A percentile compares a stretch with the other conserved stretches of the same genome.
phyloP scores from a whole-genome alignment of 1,140 invertebrate genomes.

The Monochamus saltuarius region DNA sequence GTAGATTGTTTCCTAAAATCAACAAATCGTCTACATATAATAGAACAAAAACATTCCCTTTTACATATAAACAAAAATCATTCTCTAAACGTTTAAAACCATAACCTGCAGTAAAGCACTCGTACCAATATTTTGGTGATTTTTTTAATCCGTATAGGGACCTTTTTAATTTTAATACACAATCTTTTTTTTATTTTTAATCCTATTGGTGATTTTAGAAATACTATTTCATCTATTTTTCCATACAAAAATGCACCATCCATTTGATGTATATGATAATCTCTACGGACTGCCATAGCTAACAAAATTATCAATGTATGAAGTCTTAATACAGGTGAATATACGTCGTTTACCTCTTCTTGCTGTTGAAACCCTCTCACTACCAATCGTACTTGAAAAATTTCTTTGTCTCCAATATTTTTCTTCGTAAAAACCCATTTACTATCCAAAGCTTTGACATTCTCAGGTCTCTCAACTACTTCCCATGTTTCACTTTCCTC shows the following conservation, averaged over 20 bases:
- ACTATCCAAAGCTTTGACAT: no score
- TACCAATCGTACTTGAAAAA: no score
- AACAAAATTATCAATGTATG: constrained; percentile 27
- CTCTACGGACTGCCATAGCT: constrained; percentile 15
- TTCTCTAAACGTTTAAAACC: not conserved
- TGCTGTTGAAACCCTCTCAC: no score
- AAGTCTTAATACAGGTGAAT: constrained; percentile 28
- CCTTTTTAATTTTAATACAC: constrained; percentile 30
- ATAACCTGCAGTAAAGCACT: constrained; percentile 24
- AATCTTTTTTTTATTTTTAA: constrained; percentile 30
- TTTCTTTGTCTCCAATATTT: no score
- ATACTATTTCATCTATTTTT: constrained; percentile 46
- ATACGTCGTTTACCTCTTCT: not conserved
- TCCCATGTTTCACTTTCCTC: no score
- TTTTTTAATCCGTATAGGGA: constrained; percentile 17
- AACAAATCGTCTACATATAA: constrained; percentile 45
- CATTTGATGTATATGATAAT: constrained; percentile 44
- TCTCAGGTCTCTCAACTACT: no score
- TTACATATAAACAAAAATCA: constrained; percentile 45
- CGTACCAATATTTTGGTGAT: constrained; percentile 1
- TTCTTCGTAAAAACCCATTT: no score
- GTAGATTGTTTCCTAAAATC: constrained; percentile 33
- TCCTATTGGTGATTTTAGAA: constrained; percentile 46
- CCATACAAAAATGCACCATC: constrained; percentile 52
- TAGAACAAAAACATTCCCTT: constrained; percentile 33